Percentiles rank a stretch among this genome's conserved stretches.
Conservation (phyloP, 2,888 invertebrate genomes). For the Clostera curtula region DNA sequence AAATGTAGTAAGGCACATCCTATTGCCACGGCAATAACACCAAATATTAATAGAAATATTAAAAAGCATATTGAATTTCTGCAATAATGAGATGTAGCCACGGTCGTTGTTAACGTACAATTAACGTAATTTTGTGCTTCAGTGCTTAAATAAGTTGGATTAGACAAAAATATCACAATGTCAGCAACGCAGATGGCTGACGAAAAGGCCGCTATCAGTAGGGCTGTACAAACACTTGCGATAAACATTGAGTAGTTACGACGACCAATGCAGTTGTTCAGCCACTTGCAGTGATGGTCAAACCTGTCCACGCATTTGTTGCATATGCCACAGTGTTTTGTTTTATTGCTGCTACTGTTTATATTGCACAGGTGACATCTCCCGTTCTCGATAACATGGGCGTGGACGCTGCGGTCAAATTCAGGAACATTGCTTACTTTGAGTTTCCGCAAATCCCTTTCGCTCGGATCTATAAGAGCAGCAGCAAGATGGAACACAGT, state of each 20-base stretch:
- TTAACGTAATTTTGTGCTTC: slow-evolving; percentile 64
- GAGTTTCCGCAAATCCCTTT: slow-evolving; percentile 81
- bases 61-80: slow-evolving; percentile 48
- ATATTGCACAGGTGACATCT: slow-evolving; percentile 95
- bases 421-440: slow-evolving; percentile 81
- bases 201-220: slow-evolving; percentile 81
- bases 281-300: slow-evolving; percentile 99
- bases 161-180: slow-evolving; percentile 77
- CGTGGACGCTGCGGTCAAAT: slow-evolving; percentile 90
- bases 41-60: slow-evolving; percentile 71
- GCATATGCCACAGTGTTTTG: slow-evolving; percentile 97
- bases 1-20: slow-evolving; percentile 87
- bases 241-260: slow-evolving; percentile 92
- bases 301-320: slow-evolving; percentile 97
- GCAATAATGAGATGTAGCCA: slow-evolving; percentile 35
- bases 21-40: slow-evolving; percentile 82
- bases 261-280: slow-evolving; percentile 96
- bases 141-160: slow-evolving; percentile 75
- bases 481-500: slow-evolving; percentile 85
- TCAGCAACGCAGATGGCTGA: slow-evolving; percentile 81
- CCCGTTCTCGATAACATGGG: slow-evolving; percentile 96
- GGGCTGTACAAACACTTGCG: slow-evolving; percentile 85
- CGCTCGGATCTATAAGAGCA: slow-evolving; percentile 91
- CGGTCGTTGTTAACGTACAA: slow-evolving; percentile 33
- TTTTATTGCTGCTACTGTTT: slow-evolving; percentile 81